Percentiles rank a stretch among this genome's conserved stretches.
These are phyloP conservation scores for Pampus argenteus DNA, from an alignment of 2,797 vertebrate genomes.

Conservation along the genomic window DNA sequence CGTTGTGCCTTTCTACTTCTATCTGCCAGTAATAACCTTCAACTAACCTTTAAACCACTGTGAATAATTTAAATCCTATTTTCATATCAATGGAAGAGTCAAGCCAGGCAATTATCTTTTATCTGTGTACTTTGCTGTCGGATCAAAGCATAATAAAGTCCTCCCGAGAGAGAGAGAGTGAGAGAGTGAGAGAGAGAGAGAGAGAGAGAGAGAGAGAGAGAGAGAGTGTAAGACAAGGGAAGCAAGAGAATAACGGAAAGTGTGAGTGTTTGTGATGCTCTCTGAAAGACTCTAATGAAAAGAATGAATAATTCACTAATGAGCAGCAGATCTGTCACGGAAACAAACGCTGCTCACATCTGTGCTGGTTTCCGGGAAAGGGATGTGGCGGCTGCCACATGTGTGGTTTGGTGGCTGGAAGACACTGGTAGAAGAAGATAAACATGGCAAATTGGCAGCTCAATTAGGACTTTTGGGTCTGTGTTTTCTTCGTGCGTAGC, in stretches of 20 bases:
- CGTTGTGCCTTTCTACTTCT: slow-evolving; percentile 78
- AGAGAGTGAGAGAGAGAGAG: slow-evolving; percentile 54
- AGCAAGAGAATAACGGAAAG: slow-evolving; percentile 36
- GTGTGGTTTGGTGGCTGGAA: slow-evolving; percentile 53
- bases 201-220: slow-evolving; percentile 46
- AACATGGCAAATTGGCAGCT: slow-evolving; percentile 88
- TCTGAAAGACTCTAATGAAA: slow-evolving; percentile 88
- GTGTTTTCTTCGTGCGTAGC: slow-evolving; percentile 48
- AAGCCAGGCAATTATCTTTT: slow-evolving; percentile 99
- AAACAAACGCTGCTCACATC: slow-evolving; percentile 76
- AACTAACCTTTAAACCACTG: slow-evolving; percentile 97
- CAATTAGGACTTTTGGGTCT: slow-evolving; percentile 76
- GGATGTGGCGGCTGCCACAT: slow-evolving; percentile 59
- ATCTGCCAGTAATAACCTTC: slow-evolving; percentile 95
- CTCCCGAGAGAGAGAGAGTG: slow-evolving; percentile 83
- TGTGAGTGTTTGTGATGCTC: slow-evolving; percentile 77
- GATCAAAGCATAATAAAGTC: slow-evolving; percentile 93
- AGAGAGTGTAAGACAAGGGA: slow-evolving; percentile 35
- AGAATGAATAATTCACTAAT: slow-evolving; percentile 93
- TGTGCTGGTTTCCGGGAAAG: slow-evolving; percentile 67
- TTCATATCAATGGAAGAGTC: slow-evolving; percentile 99
- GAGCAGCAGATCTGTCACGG: slow-evolving; percentile 87
- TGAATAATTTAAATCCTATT: slow-evolving; percentile 99
- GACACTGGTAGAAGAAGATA: slow-evolving; percentile 75
- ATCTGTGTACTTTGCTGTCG: slow-evolving; percentile 97